A percentile compares a stretch with the other conserved stretches of the same genome.
Conservation (phyloP, 2,113 vertebrate species). For the Neolamprologus sp. region DNA sequence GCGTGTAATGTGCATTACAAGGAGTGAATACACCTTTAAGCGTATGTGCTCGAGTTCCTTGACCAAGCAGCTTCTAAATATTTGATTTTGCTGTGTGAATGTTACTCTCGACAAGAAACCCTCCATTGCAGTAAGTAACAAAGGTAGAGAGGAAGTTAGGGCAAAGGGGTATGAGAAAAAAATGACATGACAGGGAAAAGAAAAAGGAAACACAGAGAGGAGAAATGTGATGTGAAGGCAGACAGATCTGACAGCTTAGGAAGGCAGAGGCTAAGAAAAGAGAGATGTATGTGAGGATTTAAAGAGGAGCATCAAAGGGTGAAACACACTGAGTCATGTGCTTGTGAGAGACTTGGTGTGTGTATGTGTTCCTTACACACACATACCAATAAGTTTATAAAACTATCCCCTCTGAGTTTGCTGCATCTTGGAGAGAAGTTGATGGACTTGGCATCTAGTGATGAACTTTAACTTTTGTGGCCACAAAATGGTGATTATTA, state of each 20-base stretch:
- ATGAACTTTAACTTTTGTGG: neutral
- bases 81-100: neutral
- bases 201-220: neutral
- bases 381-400: neutral
- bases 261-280: neutral
- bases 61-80: constrained; percentile 1
- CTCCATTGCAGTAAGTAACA: neutral
- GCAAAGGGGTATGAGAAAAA: neutral
- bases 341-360: neutral
- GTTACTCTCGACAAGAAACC: neutral
- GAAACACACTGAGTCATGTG: neutral
- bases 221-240: neutral
- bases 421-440: neutral
- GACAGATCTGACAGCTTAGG: constrained; percentile 1
- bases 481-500: neutral
- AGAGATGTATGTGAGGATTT: constrained; percentile 5
- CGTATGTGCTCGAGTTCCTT: neutral
- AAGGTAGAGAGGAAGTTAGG: neutral
- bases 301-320: constrained; percentile 13
- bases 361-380: neutral
- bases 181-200: neutral
- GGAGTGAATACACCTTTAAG: neutral
- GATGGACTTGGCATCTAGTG: neutral
- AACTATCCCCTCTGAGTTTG: neutral
- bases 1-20: neutral